A percentile compares a stretch with the other conserved stretches of the same genome.
These are phyloP conservation scores for Blastobasis lacticolella DNA, from an alignment of 2,888 invertebrate genomes.

Conservation along the genomic window DNA sequence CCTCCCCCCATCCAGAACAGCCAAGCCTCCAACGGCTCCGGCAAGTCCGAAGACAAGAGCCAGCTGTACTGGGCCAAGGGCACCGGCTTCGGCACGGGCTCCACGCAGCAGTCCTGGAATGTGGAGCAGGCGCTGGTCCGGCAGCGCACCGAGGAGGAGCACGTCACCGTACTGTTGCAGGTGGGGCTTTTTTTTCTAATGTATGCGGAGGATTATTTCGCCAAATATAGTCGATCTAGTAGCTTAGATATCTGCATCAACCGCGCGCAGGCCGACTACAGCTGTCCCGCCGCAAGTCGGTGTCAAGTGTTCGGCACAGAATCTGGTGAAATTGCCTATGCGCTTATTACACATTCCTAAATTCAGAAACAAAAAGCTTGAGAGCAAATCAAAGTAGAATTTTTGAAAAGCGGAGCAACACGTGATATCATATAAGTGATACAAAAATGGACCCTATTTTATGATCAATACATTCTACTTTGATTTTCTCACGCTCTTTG, in stretches of 20 bases:
- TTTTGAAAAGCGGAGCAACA: too few species aligned
- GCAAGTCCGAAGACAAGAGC: constrained; percentile 79
- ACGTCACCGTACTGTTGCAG: constrained; percentile 88
- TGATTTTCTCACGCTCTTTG: too few species aligned
- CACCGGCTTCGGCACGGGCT: constrained; percentile 96
- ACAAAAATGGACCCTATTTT: too few species aligned
- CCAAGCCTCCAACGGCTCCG: constrained; percentile 62
- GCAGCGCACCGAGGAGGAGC: constrained; percentile 94
- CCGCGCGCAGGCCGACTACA: too few species aligned
- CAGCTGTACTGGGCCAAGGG: constrained; percentile 96
- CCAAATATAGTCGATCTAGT: background rate
- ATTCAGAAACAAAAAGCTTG: too few species aligned
- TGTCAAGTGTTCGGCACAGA: too few species aligned
- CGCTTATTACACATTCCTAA: too few species aligned
- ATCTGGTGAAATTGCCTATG: too few species aligned
- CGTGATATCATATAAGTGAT: too few species aligned
- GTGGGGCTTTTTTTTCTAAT: constrained; percentile 27
- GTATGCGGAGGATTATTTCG: background rate
- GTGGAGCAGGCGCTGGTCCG: constrained; percentile 94
- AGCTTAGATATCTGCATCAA: background rate
- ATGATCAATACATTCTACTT: too few species aligned
- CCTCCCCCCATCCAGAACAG: constrained; percentile 35
- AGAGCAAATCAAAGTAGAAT: too few species aligned
- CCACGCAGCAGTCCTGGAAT: constrained; percentile 96
- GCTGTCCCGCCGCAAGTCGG: too few species aligned